Evolutionary conservation across 2,888 invertebrate species (phyloP).

Genomic region (Trachelus tabidus): DNA sequence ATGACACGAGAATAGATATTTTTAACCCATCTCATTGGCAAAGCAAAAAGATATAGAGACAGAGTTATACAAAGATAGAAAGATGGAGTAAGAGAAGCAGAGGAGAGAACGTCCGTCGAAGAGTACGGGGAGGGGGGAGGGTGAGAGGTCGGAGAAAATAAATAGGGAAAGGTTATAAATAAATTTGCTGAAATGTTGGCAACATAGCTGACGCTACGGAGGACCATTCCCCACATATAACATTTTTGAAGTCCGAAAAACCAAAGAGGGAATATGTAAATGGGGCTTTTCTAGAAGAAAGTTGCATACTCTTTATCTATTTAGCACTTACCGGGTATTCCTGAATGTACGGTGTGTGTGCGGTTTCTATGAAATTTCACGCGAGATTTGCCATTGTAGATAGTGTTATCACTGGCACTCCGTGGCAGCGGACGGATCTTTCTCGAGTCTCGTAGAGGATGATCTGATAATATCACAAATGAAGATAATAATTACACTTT

Average conservation of each 20-base stretch:
- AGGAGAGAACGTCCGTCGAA: background rate
- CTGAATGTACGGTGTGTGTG: constrained; percentile 48
- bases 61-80: constrained; percentile 15
- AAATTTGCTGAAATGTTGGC: constrained; percentile 38
- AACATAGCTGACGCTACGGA: constrained; percentile 19
- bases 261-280: background rate
- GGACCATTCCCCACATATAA: constrained; percentile 1
- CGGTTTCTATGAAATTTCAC: constrained; percentile 53
- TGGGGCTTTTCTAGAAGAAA: background rate
- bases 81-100: constrained; percentile 13
- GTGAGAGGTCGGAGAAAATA: constrained; percentile 17
- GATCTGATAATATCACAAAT: constrained; percentile 40
- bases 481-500: constrained; percentile 9
- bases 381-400: constrained; percentile 58
- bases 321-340: constrained; percentile 55
- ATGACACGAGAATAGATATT: constrained; percentile 44
- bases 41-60: constrained; percentile 43
- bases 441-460: constrained; percentile 55
- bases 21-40: constrained; percentile 46
- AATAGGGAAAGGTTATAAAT: constrained; percentile 45
- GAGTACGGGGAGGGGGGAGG: constrained; percentile 7
- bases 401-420: constrained; percentile 65
- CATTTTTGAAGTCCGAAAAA: background rate
- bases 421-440: constrained; percentile 60
- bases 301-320: background rate